Evolutionary conservation across 2,113 vertebrate species (phyloP).

Genomic region (Nothoprocta pentlandii): DNA sequence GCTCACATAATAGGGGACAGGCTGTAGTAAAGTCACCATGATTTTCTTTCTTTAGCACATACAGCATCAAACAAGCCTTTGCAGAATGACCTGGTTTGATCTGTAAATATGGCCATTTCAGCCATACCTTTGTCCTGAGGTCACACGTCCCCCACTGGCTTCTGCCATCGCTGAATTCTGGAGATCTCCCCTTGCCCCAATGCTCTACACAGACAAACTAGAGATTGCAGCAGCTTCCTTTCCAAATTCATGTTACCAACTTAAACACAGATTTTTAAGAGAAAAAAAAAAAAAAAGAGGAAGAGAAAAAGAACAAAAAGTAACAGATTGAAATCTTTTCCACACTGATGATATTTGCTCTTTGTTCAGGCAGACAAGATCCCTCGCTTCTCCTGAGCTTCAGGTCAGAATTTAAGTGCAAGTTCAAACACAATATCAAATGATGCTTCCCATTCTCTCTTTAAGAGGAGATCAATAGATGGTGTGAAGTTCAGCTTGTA

Average conservation of each 20-base stretch:
- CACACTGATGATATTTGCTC: neutral
- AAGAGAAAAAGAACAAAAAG: neutral
- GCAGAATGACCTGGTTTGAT: neutral
- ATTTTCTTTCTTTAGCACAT: neutral
- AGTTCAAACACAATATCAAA: conserved; percentile 1
- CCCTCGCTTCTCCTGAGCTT: neutral
- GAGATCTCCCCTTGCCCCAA: neutral
- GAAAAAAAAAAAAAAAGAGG: neutral
- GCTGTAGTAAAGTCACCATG: neutral
- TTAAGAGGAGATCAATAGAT: neutral
- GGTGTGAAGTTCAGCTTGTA: neutral
- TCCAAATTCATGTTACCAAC: neutral
- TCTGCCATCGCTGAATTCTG: neutral
- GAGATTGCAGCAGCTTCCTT: neutral
- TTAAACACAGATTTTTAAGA: neutral
- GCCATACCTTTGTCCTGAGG: neutral
- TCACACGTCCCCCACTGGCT: neutral
- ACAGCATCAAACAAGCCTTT: neutral
- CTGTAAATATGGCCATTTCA: neutral
- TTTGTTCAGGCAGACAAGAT: neutral
- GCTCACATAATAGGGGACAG: neutral
- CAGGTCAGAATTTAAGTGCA: neutral
- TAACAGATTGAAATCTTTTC: neutral
- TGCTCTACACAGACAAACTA: neutral
- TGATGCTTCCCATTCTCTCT: neutral